Evolutionary conservation across 2,888 invertebrate species (phyloP).

Genomic region (Drosophila dives): DNA sequence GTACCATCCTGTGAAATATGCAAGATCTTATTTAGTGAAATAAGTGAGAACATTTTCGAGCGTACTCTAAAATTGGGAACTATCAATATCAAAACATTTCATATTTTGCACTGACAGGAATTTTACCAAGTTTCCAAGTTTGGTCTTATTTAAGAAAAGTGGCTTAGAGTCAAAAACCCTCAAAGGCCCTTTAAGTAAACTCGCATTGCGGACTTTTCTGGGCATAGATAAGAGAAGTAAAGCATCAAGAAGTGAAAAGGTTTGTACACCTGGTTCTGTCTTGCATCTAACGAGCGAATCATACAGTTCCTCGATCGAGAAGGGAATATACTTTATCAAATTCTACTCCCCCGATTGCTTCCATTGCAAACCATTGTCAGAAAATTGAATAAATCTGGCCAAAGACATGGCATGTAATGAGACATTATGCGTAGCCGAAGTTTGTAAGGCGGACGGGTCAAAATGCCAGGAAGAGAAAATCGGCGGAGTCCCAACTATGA

Average conservation of each 20-base stretch:
- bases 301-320: not conserved
- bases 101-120: conserved; percentile 8
- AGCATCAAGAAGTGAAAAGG: fast-evolving
- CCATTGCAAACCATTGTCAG: not conserved
- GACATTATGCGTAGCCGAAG: conserved; percentile 10
- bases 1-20: not conserved
- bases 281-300: not conserved
- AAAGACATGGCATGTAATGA: not conserved
- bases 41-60: not conserved
- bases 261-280: conserved; percentile 7
- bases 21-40: not conserved
- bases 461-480: not conserved
- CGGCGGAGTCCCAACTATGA: not conserved
- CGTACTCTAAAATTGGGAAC: not conserved
- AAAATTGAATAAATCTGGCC: conserved; percentile 7
- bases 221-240: not conserved
- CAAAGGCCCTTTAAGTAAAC: not conserved
- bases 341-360: conserved; percentile 9
- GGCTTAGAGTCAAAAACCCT: not conserved
- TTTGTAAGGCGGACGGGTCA: not conserved
- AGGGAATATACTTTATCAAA: conserved; percentile 15
- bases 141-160: conserved; percentile 7
- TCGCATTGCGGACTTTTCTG: not conserved
- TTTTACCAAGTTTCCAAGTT: conserved; percentile 20
- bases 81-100: no score